phyloP scores from a whole-genome alignment of 1,140 invertebrate species.

The Pinna nobilis region DNA sequence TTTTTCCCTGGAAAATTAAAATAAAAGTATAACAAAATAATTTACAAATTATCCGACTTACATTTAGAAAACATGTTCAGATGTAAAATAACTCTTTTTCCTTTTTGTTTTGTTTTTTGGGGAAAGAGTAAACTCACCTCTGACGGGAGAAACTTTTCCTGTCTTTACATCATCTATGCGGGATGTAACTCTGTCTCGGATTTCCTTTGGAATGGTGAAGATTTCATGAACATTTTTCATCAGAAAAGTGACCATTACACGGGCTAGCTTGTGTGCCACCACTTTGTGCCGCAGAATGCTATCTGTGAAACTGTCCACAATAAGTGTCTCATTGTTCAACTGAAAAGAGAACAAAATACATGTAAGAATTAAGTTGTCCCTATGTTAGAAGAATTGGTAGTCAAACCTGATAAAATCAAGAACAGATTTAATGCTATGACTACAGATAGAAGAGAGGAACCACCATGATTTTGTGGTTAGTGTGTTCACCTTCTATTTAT shows the following conservation, averaged over 20 bases:
- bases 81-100: neutral
- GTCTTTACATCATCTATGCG: slow-evolving; percentile 58
- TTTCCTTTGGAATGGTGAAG: slow-evolving; percentile 63
- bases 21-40: no score
- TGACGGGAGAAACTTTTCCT: slow-evolving; percentile 49
- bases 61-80: no score
- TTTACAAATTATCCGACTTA: no score
- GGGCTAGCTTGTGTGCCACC: slow-evolving; percentile 57
- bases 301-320: slow-evolving; percentile 54
- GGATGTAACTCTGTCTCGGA: slow-evolving; percentile 64
- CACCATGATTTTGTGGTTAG: no score
- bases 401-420: no score
- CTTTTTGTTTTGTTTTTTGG: neutral
- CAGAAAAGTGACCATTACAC: slow-evolving; percentile 68
- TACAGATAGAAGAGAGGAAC: no score
- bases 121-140: slow-evolving; percentile 47
- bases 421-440: no score
- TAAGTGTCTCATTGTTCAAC: slow-evolving; percentile 56
- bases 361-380: no score
- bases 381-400: no score
- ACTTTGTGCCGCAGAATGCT: slow-evolving; percentile 64
- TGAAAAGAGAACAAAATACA: slow-evolving; percentile 36
- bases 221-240: slow-evolving; percentile 65
- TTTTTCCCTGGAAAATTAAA: no score
- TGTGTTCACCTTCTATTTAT: no score